Evolutionary conservation across 2,797 vertebrate species (phyloP).

Genomic region (Balearica regulorum): DNA sequence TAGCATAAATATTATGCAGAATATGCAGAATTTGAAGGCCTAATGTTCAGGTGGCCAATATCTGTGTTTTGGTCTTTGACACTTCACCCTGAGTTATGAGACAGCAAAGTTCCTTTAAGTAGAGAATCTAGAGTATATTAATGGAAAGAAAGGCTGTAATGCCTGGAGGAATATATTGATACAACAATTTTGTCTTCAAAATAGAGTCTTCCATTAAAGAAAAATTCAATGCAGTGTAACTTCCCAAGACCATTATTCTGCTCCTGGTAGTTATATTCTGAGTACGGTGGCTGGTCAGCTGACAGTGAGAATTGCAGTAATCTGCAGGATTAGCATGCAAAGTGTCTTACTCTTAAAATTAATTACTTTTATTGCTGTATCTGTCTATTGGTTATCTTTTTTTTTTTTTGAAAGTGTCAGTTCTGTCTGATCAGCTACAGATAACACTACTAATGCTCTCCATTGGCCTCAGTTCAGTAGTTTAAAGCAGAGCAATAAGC

Average conservation of each 20-base stretch:
- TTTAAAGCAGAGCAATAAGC: not conserved
- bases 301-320: slow-evolving; percentile 66
- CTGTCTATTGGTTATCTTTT: not conserved
- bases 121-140: not conserved
- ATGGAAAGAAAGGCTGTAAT: not conserved
- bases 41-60: not conserved
- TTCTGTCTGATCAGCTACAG: not conserved
- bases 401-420: not conserved
- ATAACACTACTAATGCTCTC: not conserved
- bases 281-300: slow-evolving; percentile 80
- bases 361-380: not conserved
- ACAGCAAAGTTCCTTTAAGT: not conserved
- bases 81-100: not conserved
- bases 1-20: not conserved
- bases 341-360: not conserved
- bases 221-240: slow-evolving; percentile 77
- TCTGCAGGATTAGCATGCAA: not conserved
- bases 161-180: not conserved
- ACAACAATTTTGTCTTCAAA: not conserved
- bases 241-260: slow-evolving; percentile 78
- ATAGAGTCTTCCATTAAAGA: slow-evolving; percentile 76
- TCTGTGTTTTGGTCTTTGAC: not conserved
- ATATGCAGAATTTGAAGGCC: not conserved
- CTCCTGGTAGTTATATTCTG: slow-evolving; percentile 75
- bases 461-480: not conserved